These are phyloP conservation scores for Actenoides lindsayi DNA, from an alignment of 2,113 vertebrate species.

Conservation along the genomic window DNA sequence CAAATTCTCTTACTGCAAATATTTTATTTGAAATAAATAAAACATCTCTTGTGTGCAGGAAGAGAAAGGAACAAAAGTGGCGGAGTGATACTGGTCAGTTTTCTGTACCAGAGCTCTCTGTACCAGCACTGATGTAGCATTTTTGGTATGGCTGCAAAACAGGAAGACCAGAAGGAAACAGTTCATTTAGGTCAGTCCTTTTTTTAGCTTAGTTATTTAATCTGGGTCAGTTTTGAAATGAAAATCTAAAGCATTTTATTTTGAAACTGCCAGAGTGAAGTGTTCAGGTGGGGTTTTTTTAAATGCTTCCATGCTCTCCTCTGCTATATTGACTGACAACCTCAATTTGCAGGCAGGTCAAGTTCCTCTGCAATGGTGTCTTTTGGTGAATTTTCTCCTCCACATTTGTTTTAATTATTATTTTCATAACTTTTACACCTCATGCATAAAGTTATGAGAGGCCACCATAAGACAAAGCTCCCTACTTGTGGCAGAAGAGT, in stretches of 20 bases:
- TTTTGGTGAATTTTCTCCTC: background rate
- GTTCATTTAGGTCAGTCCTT: background rate
- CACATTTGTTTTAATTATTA: background rate
- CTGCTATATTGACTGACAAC: background rate
- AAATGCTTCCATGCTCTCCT: background rate
- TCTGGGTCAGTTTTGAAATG: background rate
- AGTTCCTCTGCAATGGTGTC: background rate
- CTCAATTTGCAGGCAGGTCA: background rate
- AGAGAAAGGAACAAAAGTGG: background rate
- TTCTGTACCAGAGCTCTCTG: background rate
- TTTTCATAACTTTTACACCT: background rate
- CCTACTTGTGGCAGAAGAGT: background rate
- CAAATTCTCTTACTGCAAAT: background rate
- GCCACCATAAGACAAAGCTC: background rate
- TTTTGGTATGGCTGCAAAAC: background rate
- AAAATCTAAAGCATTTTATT: slow-evolving; percentile 7
- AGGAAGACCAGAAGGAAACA: slow-evolving; percentile 16
- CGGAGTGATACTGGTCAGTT: background rate
- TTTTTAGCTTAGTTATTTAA: background rate
- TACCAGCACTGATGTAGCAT: background rate
- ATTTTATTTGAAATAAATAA: background rate
- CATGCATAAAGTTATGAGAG: background rate
- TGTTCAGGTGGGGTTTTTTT: accelerated
- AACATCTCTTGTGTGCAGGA: background rate
- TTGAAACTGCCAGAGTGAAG: background rate